Conservation (phyloP, 2,797 vertebrate species). For the Threskiornis aethiopicus region DNA sequence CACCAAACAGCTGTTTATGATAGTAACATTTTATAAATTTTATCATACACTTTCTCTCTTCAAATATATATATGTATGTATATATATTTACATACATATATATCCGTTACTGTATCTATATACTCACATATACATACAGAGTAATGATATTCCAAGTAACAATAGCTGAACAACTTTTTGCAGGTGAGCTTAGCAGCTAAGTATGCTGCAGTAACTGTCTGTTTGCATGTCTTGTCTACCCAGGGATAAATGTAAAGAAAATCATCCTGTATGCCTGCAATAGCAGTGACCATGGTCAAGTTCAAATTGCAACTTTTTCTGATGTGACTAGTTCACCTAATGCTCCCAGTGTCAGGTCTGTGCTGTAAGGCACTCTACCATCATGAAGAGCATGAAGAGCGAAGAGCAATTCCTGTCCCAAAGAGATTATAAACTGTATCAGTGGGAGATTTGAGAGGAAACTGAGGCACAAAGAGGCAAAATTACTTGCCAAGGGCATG, state of each 20-base stretch:
- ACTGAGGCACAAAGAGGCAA: neutral
- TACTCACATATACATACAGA: neutral
- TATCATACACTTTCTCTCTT: neutral
- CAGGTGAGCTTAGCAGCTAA: neutral
- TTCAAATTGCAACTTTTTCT: neutral
- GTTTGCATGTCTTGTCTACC: neutral
- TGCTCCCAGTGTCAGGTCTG: neutral
- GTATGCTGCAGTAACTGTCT: neutral
- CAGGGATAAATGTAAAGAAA: neutral
- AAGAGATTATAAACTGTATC: neutral
- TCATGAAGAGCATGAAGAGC: too few species aligned
- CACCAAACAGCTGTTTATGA: neutral
- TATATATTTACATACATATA: neutral
- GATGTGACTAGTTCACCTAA: neutral
- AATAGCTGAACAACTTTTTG: neutral
- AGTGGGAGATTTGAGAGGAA: neutral
- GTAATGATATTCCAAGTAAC: neutral
- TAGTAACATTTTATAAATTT: neutral
- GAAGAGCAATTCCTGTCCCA: neutral
- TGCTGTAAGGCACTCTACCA: neutral
- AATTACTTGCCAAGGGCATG: neutral
- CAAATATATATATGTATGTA: neutral
- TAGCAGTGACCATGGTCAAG: neutral
- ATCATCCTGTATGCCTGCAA: neutral
- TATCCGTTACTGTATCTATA: neutral